A percentile compares a stretch with the other conserved stretches of the same genome.
Evolutionary conservation across 2,888 invertebrate genomes (phyloP).

Genomic region (Rotaria sp.): DNA sequence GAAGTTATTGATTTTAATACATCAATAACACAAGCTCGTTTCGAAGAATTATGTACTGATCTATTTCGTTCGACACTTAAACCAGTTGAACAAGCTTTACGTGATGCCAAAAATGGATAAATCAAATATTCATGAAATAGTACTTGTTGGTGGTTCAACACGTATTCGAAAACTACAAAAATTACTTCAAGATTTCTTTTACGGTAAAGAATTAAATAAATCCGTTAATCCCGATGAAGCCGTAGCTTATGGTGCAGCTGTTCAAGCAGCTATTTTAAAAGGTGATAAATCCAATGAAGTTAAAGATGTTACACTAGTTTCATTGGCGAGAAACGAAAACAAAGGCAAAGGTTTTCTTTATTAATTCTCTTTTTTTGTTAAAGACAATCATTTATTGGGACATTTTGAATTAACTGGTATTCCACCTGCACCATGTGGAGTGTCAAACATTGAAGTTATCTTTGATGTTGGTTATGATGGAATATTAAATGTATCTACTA

Average conservation of each 20-base stretch:
- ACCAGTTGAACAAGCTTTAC: slow-evolving; percentile 87
- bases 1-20: slow-evolving; percentile 94
- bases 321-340: slow-evolving; percentile 49
- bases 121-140: slow-evolving; percentile 70
- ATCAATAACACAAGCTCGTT: slow-evolving; percentile 84
- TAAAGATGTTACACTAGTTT: slow-evolving; percentile 61
- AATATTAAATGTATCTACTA: no score
- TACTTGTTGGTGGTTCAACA: slow-evolving; percentile 77
- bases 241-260: no score
- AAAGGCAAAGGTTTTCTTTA: no score
- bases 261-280: no score
- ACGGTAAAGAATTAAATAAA: no score
- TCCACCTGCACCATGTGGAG: slow-evolving; percentile 80
- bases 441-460: slow-evolving; percentile 63
- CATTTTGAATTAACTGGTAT: slow-evolving; percentile 94
- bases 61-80: slow-evolving; percentile 90
- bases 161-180: slow-evolving; percentile 96
- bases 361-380: slow-evolving; percentile 40
- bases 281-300: slow-evolving; percentile 56
- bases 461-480: slow-evolving; percentile 69
- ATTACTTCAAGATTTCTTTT: no score
- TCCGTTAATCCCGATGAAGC: no score
- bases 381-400: slow-evolving; percentile 69
- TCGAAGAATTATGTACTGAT: no score
- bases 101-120: slow-evolving; percentile 89